Percentiles rank a stretch among this genome's conserved stretches.
Evolutionary conservation across 1,140 invertebrate species (phyloP).

Genomic region (Panonychus citri): DNA sequence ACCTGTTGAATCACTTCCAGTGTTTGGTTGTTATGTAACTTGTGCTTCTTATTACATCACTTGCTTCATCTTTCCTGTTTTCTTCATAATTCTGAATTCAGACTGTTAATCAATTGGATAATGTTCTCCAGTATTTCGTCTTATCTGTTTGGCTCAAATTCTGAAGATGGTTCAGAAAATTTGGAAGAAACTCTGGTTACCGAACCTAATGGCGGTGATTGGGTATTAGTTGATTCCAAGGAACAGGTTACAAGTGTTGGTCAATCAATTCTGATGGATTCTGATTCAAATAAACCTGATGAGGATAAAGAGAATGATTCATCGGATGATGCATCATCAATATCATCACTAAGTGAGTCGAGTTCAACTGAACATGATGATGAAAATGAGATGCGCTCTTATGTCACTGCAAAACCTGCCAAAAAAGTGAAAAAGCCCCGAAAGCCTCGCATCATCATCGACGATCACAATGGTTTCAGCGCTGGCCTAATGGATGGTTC

Average conservation of each 20-base stretch:
- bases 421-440: background rate
- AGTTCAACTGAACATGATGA: too few species aligned
- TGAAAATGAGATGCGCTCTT: too few species aligned
- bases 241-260: too few species aligned
- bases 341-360: background rate
- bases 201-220: slow-evolving; percentile 1
- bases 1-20: too few species aligned
- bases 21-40: too few species aligned
- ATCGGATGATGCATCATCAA: background rate
- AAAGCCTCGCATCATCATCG: background rate
- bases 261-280: too few species aligned
- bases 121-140: background rate
- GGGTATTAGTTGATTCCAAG: background rate
- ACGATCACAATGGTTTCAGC: background rate
- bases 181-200: background rate
- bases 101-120: too few species aligned
- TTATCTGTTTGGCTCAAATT: background rate
- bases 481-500: slow-evolving; percentile 33
- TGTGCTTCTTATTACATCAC: too few species aligned
- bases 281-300: too few species aligned
- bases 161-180: background rate
- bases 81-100: too few species aligned
- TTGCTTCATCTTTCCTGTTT: too few species aligned
- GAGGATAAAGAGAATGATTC: background rate
- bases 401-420: too few species aligned